A percentile compares a stretch with the other conserved stretches of the same genome.
Conservation (phyloP, 2,888 invertebrate genomes). For the Zygaena filipendulae region DNA sequence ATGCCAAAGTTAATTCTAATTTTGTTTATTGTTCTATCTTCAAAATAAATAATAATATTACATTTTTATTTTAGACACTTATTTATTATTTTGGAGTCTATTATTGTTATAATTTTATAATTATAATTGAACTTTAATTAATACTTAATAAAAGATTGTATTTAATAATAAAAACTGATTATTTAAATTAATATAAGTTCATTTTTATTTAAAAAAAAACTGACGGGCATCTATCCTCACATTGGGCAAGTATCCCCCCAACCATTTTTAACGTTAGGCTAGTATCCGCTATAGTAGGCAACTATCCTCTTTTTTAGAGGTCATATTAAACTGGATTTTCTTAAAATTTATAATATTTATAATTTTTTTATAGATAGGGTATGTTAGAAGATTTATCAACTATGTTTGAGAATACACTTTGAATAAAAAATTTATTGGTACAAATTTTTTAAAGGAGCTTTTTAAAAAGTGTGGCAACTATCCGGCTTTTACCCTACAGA, state of each 20-base stretch:
- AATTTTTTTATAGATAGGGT: conserved; percentile 1
- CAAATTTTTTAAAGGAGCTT: too few species aligned
- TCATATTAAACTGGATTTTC: conserved; percentile 2
- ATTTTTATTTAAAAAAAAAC: not conserved
- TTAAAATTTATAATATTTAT: conserved; percentile 3
- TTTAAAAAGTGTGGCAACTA: too few species aligned
- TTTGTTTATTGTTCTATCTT: too few species aligned
- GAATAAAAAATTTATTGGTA: not conserved
- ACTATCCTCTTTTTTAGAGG: conserved; percentile 2
- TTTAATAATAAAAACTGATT: conserved; percentile 2
- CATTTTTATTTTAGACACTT: too few species aligned
- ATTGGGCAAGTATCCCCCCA: too few species aligned
- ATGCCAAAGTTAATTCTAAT: too few species aligned
- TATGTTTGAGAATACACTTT: conserved; percentile 1
- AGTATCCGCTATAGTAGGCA: not conserved
- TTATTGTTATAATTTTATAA: conserved; percentile 1
- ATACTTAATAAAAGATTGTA: too few species aligned
- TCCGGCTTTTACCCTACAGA: too few species aligned
- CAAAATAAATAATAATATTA: too few species aligned
- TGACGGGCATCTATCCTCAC: too few species aligned
- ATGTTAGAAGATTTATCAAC: conserved; percentile 2
- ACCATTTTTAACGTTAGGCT: too few species aligned
- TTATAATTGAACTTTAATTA: too few species aligned
- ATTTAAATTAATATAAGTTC: conserved; percentile 3
- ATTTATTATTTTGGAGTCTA: conserved; percentile 17